Base-by-base conservation (phyloP, 2,888 invertebrate species). In the Lasioglossum calceatum region DNA sequence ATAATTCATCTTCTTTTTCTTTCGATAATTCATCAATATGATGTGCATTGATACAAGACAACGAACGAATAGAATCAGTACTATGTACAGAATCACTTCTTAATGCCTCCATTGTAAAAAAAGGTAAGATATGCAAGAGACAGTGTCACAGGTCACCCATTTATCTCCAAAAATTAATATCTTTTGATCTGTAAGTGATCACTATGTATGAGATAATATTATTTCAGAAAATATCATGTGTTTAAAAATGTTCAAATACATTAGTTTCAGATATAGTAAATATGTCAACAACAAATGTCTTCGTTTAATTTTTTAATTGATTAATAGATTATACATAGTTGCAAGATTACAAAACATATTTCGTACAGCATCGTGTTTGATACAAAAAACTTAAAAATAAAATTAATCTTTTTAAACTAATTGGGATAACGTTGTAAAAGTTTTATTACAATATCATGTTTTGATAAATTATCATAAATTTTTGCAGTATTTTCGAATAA, bases 21-120 rank as follows among this genome's bases (percentile, higher is more conserved):
- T 92, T 93, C 27, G 92, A 88, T 85, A 92, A 89, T 50, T 92
- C 90, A 77, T 92, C 91, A 81, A 87, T 88, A 81, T 88, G 90
- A 81, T 86, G 84, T 88, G 79, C 78, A 77, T 90, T 88, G 71
- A 90, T 85, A 86, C 76, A 81, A 77, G 90, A 85, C 32, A 92
- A 81, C 72, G 93, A 88, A 86, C 84, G 89, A 81, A 91, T 88
- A 81, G 93, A 88, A 73, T 92, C 92, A 86, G 91, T 85, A 85
- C 90, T 81, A 87, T 92, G 92, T 87, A 92, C 89, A 87, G 89
- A 87, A 64, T 92, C 92, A 86, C 88, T 89, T 91, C 87, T 91
- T 81, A 92, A 84, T 81, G 93, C 90, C 89, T 94, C 94, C 94
- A 94, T 94, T 90, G 88, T 91, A 81, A 61, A 85, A 70, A 82